Evolutionary conservation across 1,140 invertebrate genomes (phyloP).

Genomic region (Danaus melanippus): DNA sequence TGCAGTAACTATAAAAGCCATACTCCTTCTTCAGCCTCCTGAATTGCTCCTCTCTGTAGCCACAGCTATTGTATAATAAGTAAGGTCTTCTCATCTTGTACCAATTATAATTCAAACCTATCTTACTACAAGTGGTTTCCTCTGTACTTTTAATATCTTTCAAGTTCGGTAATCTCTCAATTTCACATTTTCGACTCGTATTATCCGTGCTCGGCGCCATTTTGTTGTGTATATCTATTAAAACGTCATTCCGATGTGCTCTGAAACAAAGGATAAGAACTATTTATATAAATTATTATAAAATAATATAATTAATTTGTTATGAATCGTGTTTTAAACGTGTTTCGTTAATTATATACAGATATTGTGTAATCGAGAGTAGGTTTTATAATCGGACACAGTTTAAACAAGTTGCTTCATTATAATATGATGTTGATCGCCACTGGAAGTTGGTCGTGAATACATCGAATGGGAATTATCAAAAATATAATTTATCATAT

Average conservation of each 20-base stretch:
- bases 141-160: conserved; percentile 24
- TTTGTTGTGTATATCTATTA: not conserved
- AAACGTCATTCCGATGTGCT: conserved; percentile 10
- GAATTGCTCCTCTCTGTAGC: conserved; percentile 39
- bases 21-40: conserved; percentile 45
- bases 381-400: no score
- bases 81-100: conserved; percentile 33
- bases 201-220: not conserved
- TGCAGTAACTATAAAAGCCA: conserved; percentile 47
- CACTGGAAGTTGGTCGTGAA: no score
- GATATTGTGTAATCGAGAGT: no score
- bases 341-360: no score
- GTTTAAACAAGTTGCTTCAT: no score
- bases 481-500: no score
- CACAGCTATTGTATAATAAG: conserved; percentile 37
- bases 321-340: no score
- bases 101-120: conserved; percentile 23
- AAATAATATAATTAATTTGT: no score
- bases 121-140: conserved; percentile 18
- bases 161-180: conserved; percentile 33
- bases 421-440: no score
- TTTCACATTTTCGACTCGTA: conserved; percentile 13
- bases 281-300: no score
- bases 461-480: no score
- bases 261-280: not conserved